Base-by-base conservation (phyloP, 2,888 invertebrate genomes). In the Drosophila mimica region DNA sequence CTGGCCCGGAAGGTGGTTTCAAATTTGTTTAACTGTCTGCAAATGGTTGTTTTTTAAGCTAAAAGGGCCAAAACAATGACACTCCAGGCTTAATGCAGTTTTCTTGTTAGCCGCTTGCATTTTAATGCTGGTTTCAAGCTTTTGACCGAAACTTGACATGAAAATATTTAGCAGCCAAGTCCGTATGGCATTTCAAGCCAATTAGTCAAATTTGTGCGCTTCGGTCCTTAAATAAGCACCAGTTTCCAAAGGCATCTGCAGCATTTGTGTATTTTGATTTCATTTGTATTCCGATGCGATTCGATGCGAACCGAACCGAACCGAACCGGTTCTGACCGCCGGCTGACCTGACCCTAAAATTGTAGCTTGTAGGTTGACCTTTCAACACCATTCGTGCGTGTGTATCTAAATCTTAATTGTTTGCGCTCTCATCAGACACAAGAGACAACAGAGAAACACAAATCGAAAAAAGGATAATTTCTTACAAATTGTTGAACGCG, bases 71-170 rank as follows among this genome's bases (percentile, higher is more conserved):
- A 11, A 7, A 33, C 56, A 58, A 30, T 30, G 49, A 6, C 36
- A n/a, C 7, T 30, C 1, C 28, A 38, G 67, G 59, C 68, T 77
- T 89, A 87, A 87, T 87, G 87, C 82, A 87, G 83, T 87, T 87
- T 78, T 71, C 87, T 78, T 87, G 89, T 87, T 74, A 82, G 76
- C 74, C 71, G 67, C 75, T 79, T 84, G 89, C 88, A 89, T 87
- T 73, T 84, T 60, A 85, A 81, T 83, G 79, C 69, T 59, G 68
- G 68, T 60, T 59, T 65, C 56, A 70, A 65, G 68, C 48, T 68
- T 58, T 70, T 34, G 30, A 63, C 43, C 38, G 30, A 75, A 69
- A 49, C 46, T 36, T 70, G 58, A 73, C 69, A 63, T 51, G 64
- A 43, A 31, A 58, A 53, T 65, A 66, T 71, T 53, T 75, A 64